A percentile compares a stretch with the other conserved stretches of the same genome.
Evolutionary conservation across 1,140 invertebrate genomes (phyloP).

Genomic region (Rhizoglyphus robini): DNA sequence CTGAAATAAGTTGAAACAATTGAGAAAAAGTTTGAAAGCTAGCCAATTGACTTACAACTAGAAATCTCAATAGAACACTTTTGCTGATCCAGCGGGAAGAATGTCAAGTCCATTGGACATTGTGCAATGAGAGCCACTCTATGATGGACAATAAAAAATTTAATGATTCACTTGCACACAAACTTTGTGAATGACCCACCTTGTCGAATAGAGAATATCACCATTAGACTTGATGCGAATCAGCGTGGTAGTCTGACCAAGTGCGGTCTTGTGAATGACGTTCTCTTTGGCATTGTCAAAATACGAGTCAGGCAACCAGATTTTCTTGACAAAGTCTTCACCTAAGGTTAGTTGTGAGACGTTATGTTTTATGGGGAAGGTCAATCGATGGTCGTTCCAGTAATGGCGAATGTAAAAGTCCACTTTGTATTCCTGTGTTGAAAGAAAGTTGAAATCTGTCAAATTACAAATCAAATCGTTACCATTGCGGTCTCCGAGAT

Average conservation of each 20-base stretch:
- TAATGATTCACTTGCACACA: too few species aligned
- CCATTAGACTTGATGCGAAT: background rate
- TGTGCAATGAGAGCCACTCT: too few species aligned
- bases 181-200: too few species aligned
- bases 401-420: constrained; percentile 9
- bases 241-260: background rate
- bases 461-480: background rate
- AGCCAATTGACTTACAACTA: background rate
- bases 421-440: constrained; percentile 1
- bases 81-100: background rate
- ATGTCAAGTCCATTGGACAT: constrained; percentile 3
- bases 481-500: constrained; percentile 22
- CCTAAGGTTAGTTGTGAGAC: background rate
- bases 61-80: background rate
- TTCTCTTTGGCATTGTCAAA: background rate
- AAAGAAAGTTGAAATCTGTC: background rate
- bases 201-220: background rate
- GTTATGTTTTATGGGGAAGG: background rate
- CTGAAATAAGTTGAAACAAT: background rate
- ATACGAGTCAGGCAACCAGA: background rate
- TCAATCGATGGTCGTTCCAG: too few species aligned
- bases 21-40: background rate
- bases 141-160: too few species aligned
- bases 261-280: background rate
- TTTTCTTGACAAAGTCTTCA: background rate